phyloP scores from a whole-genome alignment of 2,888 invertebrate species.

The Apeira syringaria region DNA sequence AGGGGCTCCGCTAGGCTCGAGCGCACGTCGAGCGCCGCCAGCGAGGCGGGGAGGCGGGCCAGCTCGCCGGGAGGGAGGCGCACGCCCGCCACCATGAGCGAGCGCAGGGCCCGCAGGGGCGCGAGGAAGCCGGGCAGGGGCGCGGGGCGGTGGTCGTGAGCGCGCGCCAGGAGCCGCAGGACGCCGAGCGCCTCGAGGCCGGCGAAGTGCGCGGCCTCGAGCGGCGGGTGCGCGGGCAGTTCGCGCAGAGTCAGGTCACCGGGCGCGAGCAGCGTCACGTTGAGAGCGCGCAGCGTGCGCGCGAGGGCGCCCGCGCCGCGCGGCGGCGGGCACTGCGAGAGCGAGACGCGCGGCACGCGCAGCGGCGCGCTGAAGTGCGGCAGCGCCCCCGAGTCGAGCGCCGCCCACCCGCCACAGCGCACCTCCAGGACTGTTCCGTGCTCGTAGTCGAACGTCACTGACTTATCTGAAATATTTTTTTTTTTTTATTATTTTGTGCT shows the following conservation, averaged over 20 bases:
- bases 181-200: constrained; percentile 5
- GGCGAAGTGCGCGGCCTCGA: constrained; percentile 15
- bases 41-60: constrained; percentile 87
- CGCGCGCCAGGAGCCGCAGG: constrained; percentile 5
- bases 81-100: constrained; percentile 4
- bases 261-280: constrained; percentile 8
- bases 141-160: not conserved
- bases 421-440: not conserved
- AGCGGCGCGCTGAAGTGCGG: not conserved
- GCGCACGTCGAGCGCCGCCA: not conserved
- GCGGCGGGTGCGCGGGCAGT: constrained; percentile 9
- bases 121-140: not conserved
- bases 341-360: constrained; percentile 3
- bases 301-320: not conserved
- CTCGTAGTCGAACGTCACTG: not conserved
- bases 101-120: not conserved
- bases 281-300: constrained; percentile 9
- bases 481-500: too few species aligned
- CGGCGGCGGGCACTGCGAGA: constrained; percentile 12
- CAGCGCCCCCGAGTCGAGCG: constrained; percentile 4
- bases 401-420: not conserved
- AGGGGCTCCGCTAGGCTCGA: constrained; percentile 5
- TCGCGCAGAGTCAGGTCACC: constrained; percentile 2
- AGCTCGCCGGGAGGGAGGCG: constrained; percentile 61
- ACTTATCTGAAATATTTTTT: too few species aligned